A percentile compares a stretch with the other conserved stretches of the same genome.
phyloP scores from a whole-genome alignment of 1,140 invertebrate genomes.

The Battus philenor region DNA sequence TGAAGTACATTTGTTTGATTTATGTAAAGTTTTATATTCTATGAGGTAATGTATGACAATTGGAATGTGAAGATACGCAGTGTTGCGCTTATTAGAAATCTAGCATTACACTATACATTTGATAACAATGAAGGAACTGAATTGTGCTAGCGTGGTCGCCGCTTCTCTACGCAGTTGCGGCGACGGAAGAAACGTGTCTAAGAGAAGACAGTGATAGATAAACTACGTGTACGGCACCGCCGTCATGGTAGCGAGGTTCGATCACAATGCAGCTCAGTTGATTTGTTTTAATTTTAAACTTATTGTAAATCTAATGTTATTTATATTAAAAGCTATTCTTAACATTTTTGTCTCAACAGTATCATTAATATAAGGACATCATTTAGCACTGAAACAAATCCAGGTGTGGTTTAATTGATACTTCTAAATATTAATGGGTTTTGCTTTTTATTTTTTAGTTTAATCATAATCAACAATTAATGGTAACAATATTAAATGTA shows the following conservation, averaged over 20 bases:
- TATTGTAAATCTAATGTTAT: conserved; percentile 69
- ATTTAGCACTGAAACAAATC: too few species aligned
- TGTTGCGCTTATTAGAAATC: too few species aligned
- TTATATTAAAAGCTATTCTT: conserved; percentile 55
- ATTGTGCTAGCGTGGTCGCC: conserved; percentile 13
- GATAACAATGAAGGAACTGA: conserved; percentile 16
- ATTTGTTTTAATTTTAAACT: conserved; percentile 59
- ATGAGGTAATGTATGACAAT: conserved; percentile 9
- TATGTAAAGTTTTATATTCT: not conserved
- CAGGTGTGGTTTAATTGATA: too few species aligned
- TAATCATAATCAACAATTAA: too few species aligned
- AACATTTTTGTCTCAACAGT: too few species aligned
- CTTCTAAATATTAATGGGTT: too few species aligned
- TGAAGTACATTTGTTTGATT: not conserved
- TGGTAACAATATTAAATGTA: too few species aligned
- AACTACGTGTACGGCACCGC: conserved; percentile 26
- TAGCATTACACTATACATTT: conserved; percentile 15
- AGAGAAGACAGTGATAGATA: conserved; percentile 34
- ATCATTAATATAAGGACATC: too few species aligned
- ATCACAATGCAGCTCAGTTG: conserved; percentile 72
- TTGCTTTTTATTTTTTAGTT: too few species aligned
- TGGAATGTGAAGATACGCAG: conserved; percentile 2
- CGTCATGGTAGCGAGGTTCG: conserved; percentile 29
- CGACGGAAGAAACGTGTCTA: conserved; percentile 30
- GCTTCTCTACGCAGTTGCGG: conserved; percentile 33